Base-by-base conservation (phyloP, 2,113 vertebrate genomes). In the Haemorhous mexicanus region DNA sequence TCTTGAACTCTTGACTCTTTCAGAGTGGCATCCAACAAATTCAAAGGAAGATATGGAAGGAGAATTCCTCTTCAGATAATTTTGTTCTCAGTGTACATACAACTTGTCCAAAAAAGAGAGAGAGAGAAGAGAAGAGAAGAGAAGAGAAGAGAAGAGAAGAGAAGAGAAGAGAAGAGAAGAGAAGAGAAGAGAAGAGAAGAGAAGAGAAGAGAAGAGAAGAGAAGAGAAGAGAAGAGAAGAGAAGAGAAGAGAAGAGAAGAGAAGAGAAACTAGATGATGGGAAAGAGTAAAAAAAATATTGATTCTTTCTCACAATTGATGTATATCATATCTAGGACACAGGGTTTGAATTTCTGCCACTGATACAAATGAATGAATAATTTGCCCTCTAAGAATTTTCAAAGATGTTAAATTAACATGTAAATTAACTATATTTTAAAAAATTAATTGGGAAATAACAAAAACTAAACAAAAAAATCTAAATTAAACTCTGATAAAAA, bases 1-100 rank as follows among this genome's bases (percentile, higher is more conserved):
- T 88, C 47, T 95, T 96, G 73, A 97, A 96, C 89, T 94, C 62
- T 61, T 93, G 80, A 94, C 68, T 77, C 70, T 77, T 84, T 93
- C 78, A 89, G 86, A 94, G 44, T 83, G 59, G 30, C 82, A 92
- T 28, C 22, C 33, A 56, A 39, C 43, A 97, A 89, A 94, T 96
- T 94, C 41, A 92, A 91, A 95, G 59, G 47, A 93, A 76, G 47
- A 90, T 74, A 15, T 74, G 2, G 83, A 95, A 92, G 20, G 14
- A n/a, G 22, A 77, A 44, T 74, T 93, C 14, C 5, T 94, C 58
- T 88, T 90, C 30, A 14, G 73, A 82, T 27, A 67, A 12, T 90
- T 95, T 70, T 76, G 10, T 87, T 94, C 56, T 87, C 27, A 90
- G 26, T 39, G 19, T 52, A 81, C 73, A 87, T 33, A 58, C 10